Percentiles rank a stretch among this genome's conserved stretches.
phyloP scores from a whole-genome alignment of 2,113 vertebrate genomes.

The Puffinus mauretanicus region DNA sequence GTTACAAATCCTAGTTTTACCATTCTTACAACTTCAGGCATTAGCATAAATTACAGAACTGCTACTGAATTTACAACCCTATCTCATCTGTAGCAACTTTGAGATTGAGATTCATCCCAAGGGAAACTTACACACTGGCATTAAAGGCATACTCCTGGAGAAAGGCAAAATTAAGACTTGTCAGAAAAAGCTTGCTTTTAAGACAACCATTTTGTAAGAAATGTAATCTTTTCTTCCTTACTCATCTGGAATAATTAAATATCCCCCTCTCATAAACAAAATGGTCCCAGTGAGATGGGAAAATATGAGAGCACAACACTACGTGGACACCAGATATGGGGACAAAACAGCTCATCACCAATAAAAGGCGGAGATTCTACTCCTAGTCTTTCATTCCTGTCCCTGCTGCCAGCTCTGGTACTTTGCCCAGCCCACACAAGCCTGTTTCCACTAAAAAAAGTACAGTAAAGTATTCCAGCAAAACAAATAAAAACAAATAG shows the following conservation, averaged over 20 bases:
- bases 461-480: neutral
- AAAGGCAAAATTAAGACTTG: neutral
- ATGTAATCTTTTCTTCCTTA: neutral
- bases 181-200: neutral
- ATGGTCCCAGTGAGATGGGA: neutral
- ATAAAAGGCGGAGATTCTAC: neutral
- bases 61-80: neutral
- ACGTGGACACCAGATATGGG: rapidly evolving
- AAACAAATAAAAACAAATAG: neutral
- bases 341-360: neutral
- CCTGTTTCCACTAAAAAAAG: neutral
- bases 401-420: neutral
- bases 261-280: neutral
- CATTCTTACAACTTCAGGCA: neutral
- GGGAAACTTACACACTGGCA: neutral
- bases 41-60: neutral
- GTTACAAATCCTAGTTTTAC: neutral
- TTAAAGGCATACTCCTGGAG: neutral
- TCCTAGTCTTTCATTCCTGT: neutral
- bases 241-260: neutral
- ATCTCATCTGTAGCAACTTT: neutral
- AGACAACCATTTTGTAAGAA: neutral
- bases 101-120: neutral
- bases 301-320: neutral
- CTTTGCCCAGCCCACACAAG: neutral